A percentile compares a stretch with the other conserved stretches of the same genome.
Evolutionary conservation across 2,888 invertebrate species (phyloP).

Genomic region (Tachina grossa): DNA sequence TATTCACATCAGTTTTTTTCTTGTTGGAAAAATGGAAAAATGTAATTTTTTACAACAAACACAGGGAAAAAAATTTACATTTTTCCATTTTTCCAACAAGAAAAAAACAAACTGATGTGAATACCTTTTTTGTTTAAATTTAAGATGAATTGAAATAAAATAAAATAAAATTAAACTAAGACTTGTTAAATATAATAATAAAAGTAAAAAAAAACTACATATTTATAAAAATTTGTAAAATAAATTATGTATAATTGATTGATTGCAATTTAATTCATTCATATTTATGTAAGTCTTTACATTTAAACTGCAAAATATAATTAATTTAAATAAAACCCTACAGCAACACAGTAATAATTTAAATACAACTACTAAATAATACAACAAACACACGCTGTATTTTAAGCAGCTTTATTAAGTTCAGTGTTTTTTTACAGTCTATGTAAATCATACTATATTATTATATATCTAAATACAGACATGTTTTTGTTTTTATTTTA

Average conservation of each 20-base stretch:
- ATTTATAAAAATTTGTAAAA: constrained; percentile 32
- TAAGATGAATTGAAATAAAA: constrained; percentile 26
- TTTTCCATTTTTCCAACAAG: too few relatives aligned
- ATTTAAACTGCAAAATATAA: constrained; percentile 36
- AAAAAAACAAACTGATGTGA: too few relatives aligned
- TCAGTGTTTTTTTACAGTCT: constrained; percentile 56
- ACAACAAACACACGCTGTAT: constrained; percentile 39
- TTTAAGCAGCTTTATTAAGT: constrained; percentile 60
- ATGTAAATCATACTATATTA: constrained; percentile 36
- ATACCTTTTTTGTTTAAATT: constrained; percentile 50
- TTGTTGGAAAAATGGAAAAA: too few relatives aligned
- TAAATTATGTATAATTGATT: constrained; percentile 49
- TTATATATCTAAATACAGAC: constrained; percentile 20
- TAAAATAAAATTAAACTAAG: constrained; percentile 31
- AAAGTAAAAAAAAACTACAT: neutral
- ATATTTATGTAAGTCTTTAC: constrained; percentile 60
- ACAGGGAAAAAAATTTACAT: too few relatives aligned
- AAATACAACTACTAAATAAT: constrained; percentile 11
- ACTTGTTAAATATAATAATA: constrained; percentile 45
- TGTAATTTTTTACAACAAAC: too few relatives aligned
- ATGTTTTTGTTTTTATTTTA: constrained; percentile 43
- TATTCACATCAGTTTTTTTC: too few relatives aligned
- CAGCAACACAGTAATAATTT: constrained; percentile 16
- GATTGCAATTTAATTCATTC: constrained; percentile 60
- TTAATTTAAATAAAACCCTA: constrained; percentile 8